Base-by-base conservation (phyloP, 1,140 invertebrate species). In the Drosophila kurseongensis region DNA sequence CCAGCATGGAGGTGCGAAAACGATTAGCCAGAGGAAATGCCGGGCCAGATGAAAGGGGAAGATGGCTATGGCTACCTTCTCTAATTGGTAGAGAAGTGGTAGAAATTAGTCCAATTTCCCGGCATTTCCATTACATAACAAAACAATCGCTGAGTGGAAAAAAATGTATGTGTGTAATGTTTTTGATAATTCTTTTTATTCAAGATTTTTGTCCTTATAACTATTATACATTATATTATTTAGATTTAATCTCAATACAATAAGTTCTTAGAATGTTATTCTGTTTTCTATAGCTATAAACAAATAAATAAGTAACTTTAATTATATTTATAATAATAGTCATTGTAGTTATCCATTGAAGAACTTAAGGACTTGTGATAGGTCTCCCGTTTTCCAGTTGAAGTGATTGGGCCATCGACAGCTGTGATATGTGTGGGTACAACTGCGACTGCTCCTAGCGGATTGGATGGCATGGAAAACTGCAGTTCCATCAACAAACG, bases 381-480 rank as follows among this genome's bases (percentile, higher is more conserved):
- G 45, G 1, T 50, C 41, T 5, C 59, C 48, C 2, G 60, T 51
- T 0, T 66, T 58, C 63, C 51, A 63, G 8, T 36, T 16, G 0
- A 38, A 23, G 13, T 12, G 6, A 14, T 38, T 57, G 0, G 59
- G 32, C 76, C 75, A 88, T 9, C 60, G 60, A 48, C 83, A 88
- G 32, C 56, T 77, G 10, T 47, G 76, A 50, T 78, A 88, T 7
- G 54, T 55, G 9, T 68, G 54, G 0, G 1, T 29, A 10, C 83
- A 89, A 38, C 36, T 83, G 18, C 50, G 35, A 14, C 40, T 75
- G 45, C 42, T 61, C 9, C 55, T 74, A 1, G 84, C 72, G 12
- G 52, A 42, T 54, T 83, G 57, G n/a, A 88, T 72, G 57, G 83
- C 83, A 12, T 63, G 60, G 27, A 61, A 76, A 2, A 89, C 76